Base-by-base conservation (phyloP, 1,140 invertebrate species). In the Pseudoatta argentina region DNA sequence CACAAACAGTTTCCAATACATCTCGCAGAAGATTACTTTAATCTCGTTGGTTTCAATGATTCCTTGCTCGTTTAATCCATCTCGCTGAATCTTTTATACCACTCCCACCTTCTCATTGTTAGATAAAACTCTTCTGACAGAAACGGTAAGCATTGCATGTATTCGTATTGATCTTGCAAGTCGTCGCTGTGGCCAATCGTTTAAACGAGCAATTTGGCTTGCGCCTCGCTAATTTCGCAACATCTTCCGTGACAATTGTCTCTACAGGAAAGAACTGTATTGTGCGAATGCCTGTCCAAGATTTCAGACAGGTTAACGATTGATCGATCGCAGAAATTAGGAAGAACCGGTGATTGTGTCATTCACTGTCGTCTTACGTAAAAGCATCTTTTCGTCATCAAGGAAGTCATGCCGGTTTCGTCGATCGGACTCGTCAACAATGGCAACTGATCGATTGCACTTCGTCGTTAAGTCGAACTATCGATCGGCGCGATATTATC, bases 61-160 rank as follows among this genome's bases (percentile, higher is more conserved):
- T 53, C 59, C 67, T 63, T 86, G 48, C 30, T 21, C 39, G 44
- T 73, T 69, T 59, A 48, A 87, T 78, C 66, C 71, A 14, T 51
- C 64, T 30, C 44, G 66, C 51, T 39, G 78, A 86, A 75, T 83
- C 88, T 91, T 92, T 92, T 92, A 92, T 92, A 92, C 67, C 30
- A n/a, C 39, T 88, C 87, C 82, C 66, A 69, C 76, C 53, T 75
- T 87, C 44, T 48, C 18, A 44, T 3, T 44, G 39, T 44, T 10
- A 86, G 66, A 88, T 83, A 86, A 69, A 51, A 88, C 89, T 63
- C 39, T 51, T 75, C 44, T 24, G 69, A 82, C 76, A 61, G 55
- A 51, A 85, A 85, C 81, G 73, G 71, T 88, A 82, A 87, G 82
- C 86, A 34, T 51, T 86, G 87, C 88, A 89, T 82, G 85, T 88